Base-by-base conservation (phyloP, 2,888 invertebrate species). In the Furcula furcula region DNA sequence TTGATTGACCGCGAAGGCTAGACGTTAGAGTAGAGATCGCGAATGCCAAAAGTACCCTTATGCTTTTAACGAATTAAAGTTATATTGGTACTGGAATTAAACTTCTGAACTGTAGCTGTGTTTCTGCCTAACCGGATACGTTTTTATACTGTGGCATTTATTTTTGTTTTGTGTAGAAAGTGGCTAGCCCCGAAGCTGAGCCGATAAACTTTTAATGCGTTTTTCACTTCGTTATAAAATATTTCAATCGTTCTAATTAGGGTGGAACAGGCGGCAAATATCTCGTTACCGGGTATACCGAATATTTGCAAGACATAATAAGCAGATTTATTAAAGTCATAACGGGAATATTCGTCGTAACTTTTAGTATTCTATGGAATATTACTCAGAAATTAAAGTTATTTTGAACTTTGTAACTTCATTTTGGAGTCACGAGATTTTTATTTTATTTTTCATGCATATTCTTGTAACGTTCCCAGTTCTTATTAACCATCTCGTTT, bases 121-220 rank as follows among this genome's bases (percentile, higher is more conserved):
- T n/a, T n/a, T n/a, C 28, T 20, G 7, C 32, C 31, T 41, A 32
- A 29, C 40, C 37, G 29, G 40, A 35, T 29, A 33, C 51, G 36
- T 47, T 57, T 55, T 51, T 59, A 54, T 40, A 44, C 58, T 50
- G 55, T 55, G 55, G 46, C 58, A n/a, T 53, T 41, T 69, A 65
- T 67, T 70, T 60, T 68, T 65, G 64, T 66, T 64, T 65, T 42
- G 49, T 42, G n/a, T 39, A 31, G 36, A 43, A 55, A n/a, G 46
- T 46, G 50, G 48, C 42, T 36, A 47, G 48, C 36, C 46, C 38
- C 27, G 36, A 46, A 55, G 46, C 48, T 48, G 39, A 32, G 34
- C 55, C 62, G 71, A 69, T 70, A 76, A 80, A 80, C 74, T 81
- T 81, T 78, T 80, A 80, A 80, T 78, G 72, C 69, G 76, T 76